Base-by-base conservation (phyloP, 2,797 vertebrate species). In the Premnoplex brunnescens region DNA sequence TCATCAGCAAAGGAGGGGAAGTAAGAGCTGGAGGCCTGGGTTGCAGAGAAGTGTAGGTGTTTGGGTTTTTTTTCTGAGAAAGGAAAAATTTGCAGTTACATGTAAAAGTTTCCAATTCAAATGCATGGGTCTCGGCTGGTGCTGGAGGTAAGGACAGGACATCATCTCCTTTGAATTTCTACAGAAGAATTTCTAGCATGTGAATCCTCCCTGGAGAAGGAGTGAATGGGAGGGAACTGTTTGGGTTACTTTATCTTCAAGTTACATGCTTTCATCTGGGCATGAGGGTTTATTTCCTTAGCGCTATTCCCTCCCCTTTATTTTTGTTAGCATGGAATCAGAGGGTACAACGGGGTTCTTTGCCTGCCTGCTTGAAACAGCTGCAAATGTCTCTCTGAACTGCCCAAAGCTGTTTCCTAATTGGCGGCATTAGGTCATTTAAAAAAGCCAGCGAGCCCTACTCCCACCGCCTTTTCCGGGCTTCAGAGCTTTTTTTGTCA, bases 361-460 rank as follows among this genome's bases (percentile, higher is more conserved):
- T 62, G 13, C 77, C 73, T 12, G 8, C 86, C 32, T 8, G 1
- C 52, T 82, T 49, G 51, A 76, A 68, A 36, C 89, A 96, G 95
- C 95, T 97, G 63, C 87, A 67, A 36, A 85, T 66, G 80, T 95
- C 85, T 15, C 87, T 95, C 93, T 72, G 76, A 92, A 79, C 77
- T 48, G 73, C 4, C 43, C 66, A 79, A 58, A 89, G 89, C 60
- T 32, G 21, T 69, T 88, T 96, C 93, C 96, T 96, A 94, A 95
- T 83, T 91, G 88, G 89, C 76, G 12, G 74, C 73, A 91, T 97
- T 96, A 97, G 93, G 96, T 97, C 97, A 97, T 85, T 91, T 79
- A 36, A 72, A 95, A 32, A 46, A 68, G 23, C 36, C 59, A 54
- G 59, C 3, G 7, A 75, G 71, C 85, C 86, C 89, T 76, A 58